Evolutionary conservation across 1,140 invertebrate genomes (phyloP), one percentile per base, ranked within the genome.

Genomic region (Drosophila simulans): DNA sequence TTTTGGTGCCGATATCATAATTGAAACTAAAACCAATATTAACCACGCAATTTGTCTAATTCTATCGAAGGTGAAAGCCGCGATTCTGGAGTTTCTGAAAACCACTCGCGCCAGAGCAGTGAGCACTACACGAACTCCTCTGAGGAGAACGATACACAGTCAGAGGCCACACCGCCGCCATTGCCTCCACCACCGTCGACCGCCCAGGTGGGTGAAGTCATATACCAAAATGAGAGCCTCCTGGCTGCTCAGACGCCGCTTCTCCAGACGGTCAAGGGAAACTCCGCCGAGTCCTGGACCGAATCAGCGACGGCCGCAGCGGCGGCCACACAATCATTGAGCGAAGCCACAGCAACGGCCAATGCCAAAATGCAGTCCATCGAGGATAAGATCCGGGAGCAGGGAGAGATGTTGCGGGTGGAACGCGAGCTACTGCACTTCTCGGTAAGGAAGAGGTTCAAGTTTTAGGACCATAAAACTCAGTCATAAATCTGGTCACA

Each of bases 21-120:
- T 8, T n/a, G 3, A n/a, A 39, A 13, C 4, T 39, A 5, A 5
- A 39, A 5, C 4, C 13, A 39, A 39, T 39, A 12, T 39, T 8
- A 42, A 7, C 40, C 4, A 5, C 15, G 0, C 7, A 42, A 8
- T 48, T 27, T 13, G 10, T 7, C 4, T 15, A 17, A 12, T 11
- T 8, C 15, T 0, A 11, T 27, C 10, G 12, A 58, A 80, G 93
- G 93, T 31, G 95, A 95, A 60, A 95, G 95, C 69, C 93, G 96
- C 51, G 96, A 97, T 91, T 96, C 96, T 0, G 96, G 96, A 0
- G 95, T 97, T 40, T 94, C 94, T 1, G 94, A 95, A 43, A 95
- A 95, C 71, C 96, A 96, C 78, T 96, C 95, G 77, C 94, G 96
- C 58, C 95, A 96, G 81, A 96, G 96, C 85, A 96, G 96, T 91